A percentile compares a stretch with the other conserved stretches of the same genome.
These are phyloP conservation scores for Corvus cornix DNA, from an alignment of 2,113 vertebrate genomes.

Conservation along the genomic window DNA sequence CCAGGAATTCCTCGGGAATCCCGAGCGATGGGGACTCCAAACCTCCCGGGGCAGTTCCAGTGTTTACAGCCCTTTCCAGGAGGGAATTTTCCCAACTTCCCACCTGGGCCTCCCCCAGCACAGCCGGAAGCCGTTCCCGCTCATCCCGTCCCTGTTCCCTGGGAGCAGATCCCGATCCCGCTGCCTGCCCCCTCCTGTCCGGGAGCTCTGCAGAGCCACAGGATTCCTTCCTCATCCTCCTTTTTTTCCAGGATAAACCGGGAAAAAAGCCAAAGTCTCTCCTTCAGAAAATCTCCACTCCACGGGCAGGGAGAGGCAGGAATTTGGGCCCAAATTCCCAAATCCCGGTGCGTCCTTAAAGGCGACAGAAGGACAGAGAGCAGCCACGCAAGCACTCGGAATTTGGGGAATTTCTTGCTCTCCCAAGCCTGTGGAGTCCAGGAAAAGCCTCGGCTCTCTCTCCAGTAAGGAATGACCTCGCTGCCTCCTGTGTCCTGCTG, in stretches of 20 bases:
- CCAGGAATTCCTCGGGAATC: background rate
- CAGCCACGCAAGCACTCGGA: background rate
- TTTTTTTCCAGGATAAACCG: background rate
- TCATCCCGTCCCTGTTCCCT: background rate
- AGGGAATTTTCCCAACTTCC: background rate
- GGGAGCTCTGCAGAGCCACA: background rate
- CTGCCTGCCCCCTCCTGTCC: background rate
- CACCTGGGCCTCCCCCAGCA: background rate
- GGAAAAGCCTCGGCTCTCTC: background rate
- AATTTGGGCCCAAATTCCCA: background rate
- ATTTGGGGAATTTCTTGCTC: background rate
- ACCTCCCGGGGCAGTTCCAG: background rate
- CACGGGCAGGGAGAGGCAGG: rapidly evolving
- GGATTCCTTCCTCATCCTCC: background rate
- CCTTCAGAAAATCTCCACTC: background rate
- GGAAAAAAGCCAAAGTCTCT: background rate
- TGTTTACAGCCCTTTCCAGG: no score
- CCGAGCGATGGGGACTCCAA: background rate
- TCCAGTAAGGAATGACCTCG: background rate
- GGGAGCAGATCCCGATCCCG: background rate
- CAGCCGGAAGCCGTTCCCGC: background rate
- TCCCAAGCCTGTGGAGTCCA: background rate
- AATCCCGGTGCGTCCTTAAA: rapidly evolving
- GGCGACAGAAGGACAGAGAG: background rate
- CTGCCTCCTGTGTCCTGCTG: background rate